Evolutionary conservation across 2,113 vertebrate species (phyloP), one percentile per base, ranked within the genome.

Genomic region (Bos javanicus): DNA sequence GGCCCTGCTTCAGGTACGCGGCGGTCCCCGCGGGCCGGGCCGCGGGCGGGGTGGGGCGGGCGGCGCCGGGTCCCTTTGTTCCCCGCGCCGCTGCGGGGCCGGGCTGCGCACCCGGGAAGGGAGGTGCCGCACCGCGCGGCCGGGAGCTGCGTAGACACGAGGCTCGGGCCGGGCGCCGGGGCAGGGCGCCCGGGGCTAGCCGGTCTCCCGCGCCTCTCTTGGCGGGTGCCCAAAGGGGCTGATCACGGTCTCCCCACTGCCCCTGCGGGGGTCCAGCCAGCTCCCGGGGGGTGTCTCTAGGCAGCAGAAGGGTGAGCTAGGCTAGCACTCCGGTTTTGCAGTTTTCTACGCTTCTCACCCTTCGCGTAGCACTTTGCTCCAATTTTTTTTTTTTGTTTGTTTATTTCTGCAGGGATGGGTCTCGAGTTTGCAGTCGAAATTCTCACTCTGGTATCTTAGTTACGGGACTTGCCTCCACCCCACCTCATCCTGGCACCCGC

Each of bases 31-130:
- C 86, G 46, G 95, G 94, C 60, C 74, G 96, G 96, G 80, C 90
- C n/a, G 74, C 92, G 86, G 89, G 78, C 39, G 46, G 87, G 64
- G 97, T 96, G 91, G 96, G 98, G 97, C 94, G 90, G 97, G 97
- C 87, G 98, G 97, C 92, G 88, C 97, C 97, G 97, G 97, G 97
- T 98, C 97, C 98, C 99, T 99, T 99, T 99, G 99, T 99, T 99
- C 98, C 98, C 98, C 98, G 97, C 97, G 98, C 97, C 93, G 97
- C 96, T 98, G 95, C 94, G 96, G 97, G 94, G 97, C 93, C 85
- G 56, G 97, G 92, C 94, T 93, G 95, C 90, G 92, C 97, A 94
- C 97, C 95, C 90, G 59, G 94, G 92, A 96, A 97, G 97, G 98
- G 94, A 97, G 97, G 94, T 95, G 98, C 97, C 90, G 97, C 98